Base-by-base conservation (phyloP, 2,888 invertebrate species). In the Callinectes sapidus region DNA sequence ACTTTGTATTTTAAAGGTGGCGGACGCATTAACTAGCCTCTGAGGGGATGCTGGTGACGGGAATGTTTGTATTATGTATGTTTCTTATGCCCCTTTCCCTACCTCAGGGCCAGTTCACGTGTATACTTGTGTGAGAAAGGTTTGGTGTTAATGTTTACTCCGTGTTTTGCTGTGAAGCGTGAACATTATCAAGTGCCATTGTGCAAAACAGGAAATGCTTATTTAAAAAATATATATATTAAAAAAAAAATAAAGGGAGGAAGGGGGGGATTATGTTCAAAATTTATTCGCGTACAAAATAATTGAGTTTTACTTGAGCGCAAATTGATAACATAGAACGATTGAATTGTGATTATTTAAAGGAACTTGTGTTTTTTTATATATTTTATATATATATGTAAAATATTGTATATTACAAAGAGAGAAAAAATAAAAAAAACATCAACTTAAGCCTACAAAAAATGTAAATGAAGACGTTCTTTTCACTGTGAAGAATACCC, bases 1-100 rank as follows among this genome's bases (percentile, higher is more conserved):
- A 89, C 77, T 89, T 89, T 89, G 42, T 54, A 28, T 42, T 71
- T 71, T 89, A 77, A 71, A 42, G 48, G 77, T 42, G 14, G 89
- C 28, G 71, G 89, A 66, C 88, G 55, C 54, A 71, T 89, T 71
- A 66, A 77, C 77, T 77, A n/a, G 42, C 42, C 48, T 39, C 2
- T 23, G 28, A 42, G 71, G 77, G 71, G 89, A 81, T 81, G 16
- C 35, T 66, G 89, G 89, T 39, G 32, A 35, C n/a, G 23, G 8
- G 32, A 35, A 35, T 66, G 32, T 66, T 89, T 35, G 54, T 89
- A 66, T 66, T 35, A 35, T 61, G 66, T 35, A 35, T 61, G 66
- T 35, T 89, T 66, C 3, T 89, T 48, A 32, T 87, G 14, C 16
- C 55, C 48, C 28, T 55, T 54, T 42, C 28, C 55, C 48, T 55